phyloP scores from a whole-genome alignment of 2,888 invertebrate genomes.

The Parnassius smintheus region DNA sequence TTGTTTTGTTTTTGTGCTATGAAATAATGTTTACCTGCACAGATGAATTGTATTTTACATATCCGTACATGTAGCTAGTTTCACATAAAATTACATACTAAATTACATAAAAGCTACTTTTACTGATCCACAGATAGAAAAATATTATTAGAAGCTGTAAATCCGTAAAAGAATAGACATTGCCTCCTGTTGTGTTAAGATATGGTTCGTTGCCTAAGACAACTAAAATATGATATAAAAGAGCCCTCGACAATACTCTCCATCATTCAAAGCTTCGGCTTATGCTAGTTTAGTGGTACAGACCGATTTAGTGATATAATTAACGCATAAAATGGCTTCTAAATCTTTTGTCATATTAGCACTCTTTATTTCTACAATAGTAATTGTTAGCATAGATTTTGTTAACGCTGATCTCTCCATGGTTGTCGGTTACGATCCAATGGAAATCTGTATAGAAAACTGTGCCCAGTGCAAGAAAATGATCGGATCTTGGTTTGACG shows the following conservation, averaged over 20 bases:
- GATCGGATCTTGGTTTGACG: conserved; percentile 91
- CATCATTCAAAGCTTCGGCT: background rate
- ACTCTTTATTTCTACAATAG: background rate
- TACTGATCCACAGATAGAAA: too few species aligned
- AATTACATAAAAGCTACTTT: too few species aligned
- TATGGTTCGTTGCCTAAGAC: background rate
- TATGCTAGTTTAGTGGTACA: background rate
- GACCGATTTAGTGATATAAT: background rate
- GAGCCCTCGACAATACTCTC: background rate
- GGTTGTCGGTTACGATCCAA: conserved; percentile 70
- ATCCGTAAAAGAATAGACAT: background rate
- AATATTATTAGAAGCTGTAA: background rate
- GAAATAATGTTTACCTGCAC: too few species aligned
- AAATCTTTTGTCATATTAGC: background rate
- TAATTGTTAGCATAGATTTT: conserved; percentile 1
- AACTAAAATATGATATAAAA: background rate
- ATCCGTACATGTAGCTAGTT: too few species aligned
- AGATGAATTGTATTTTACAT: too few species aligned
- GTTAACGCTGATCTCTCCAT: conserved; percentile 22
- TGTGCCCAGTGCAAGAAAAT: conserved; percentile 94
- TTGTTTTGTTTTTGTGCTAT: too few species aligned
- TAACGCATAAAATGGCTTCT: background rate
- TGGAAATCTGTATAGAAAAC: conserved; percentile 89
- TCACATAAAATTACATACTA: too few species aligned
- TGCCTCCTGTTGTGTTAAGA: background rate